Evolutionary conservation across 2,113 vertebrate species (phyloP).

Genomic region (Aythya baeri): DNA sequence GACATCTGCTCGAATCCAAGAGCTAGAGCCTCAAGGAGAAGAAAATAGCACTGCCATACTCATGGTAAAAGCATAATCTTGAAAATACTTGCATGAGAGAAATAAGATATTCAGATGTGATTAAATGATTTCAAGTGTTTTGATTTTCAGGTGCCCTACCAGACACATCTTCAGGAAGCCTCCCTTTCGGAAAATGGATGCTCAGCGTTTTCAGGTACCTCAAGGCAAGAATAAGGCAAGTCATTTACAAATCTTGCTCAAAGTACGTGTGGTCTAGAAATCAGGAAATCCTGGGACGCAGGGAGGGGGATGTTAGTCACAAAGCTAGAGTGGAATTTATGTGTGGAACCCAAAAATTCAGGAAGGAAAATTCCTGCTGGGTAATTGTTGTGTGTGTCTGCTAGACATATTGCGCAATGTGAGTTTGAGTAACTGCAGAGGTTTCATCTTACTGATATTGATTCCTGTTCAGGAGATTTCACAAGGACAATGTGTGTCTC

Average conservation of each 20-base stretch:
- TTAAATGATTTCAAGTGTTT: not conserved
- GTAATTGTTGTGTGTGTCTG: slow-evolving; percentile 3
- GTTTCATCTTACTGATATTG: not conserved
- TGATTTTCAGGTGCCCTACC: not conserved
- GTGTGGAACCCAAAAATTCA: not conserved
- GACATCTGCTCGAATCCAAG: not conserved
- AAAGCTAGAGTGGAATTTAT: not conserved
- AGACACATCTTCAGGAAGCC: not conserved
- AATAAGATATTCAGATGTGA: not conserved
- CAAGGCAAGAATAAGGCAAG: not conserved
- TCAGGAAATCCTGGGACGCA: not conserved
- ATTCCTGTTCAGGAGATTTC: slow-evolving; percentile 6
- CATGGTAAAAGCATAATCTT: not conserved
- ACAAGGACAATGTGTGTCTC: not conserved
- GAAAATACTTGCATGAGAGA: not conserved
- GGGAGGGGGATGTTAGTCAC: slow-evolving; percentile 1
- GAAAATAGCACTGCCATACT: not conserved
- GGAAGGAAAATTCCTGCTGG: slow-evolving; percentile 7
- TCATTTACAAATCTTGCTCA: not conserved
- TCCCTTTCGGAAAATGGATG: not conserved
- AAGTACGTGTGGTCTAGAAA: not conserved
- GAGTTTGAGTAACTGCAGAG: not conserved
- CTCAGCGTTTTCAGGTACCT: not conserved
- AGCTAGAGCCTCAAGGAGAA: not conserved
- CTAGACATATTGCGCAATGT: not conserved